phyloP scores from a whole-genome alignment of 2,888 invertebrate genomes.

The Chironomus tentans region DNA sequence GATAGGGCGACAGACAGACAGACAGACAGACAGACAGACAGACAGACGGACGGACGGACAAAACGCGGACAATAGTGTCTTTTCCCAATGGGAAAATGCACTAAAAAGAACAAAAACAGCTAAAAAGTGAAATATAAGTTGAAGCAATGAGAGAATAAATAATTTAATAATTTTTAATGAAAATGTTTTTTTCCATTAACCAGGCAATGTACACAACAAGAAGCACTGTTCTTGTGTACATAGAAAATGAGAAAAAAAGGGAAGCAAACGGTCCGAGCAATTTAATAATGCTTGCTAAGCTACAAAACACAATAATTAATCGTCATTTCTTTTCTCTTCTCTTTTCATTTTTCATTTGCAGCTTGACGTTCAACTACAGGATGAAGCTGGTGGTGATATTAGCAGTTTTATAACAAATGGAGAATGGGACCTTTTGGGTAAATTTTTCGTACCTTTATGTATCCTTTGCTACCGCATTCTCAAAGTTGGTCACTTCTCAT shows the following conservation, averaged over 20 bases:
- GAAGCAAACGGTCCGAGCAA: neutral
- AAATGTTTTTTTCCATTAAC: neutral
- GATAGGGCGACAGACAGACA: too few species aligned
- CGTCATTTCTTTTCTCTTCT: constrained; percentile 1
- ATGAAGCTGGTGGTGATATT: constrained; percentile 86
- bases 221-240: neutral
- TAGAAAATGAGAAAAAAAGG: neutral
- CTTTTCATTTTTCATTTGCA: constrained; percentile 39
- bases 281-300: neutral
- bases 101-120: too few species aligned
- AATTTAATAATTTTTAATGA: neutral
- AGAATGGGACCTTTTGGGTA: constrained; percentile 98
- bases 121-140: too few species aligned
- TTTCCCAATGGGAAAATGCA: too few species aligned
- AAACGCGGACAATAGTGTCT: too few species aligned
- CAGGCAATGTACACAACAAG: neutral
- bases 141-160: neutral
- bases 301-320: constrained; percentile 4
- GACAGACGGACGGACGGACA: too few species aligned
- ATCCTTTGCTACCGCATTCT: too few species aligned
- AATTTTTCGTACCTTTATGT: constrained; percentile 30
- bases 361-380: constrained; percentile 91
- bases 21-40: too few species aligned
- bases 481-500: neutral
- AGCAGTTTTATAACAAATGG: constrained; percentile 98